Evolutionary conservation across 2,888 invertebrate species (phyloP).

Genomic region (Laothoe populi): DNA sequence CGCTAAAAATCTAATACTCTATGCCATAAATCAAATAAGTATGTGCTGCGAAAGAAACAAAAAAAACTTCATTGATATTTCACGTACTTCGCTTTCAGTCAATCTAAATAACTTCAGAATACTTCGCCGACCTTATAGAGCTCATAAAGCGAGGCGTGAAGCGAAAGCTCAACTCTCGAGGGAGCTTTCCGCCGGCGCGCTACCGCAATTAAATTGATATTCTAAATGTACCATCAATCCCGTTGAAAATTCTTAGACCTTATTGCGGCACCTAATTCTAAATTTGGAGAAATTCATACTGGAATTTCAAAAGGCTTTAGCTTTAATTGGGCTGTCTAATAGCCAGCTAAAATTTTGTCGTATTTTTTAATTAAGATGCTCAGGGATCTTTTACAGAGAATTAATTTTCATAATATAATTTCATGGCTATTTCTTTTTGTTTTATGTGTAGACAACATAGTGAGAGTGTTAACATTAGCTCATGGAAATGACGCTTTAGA

Average conservation of each 20-base stretch:
- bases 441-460: too few species aligned
- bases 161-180: slow-evolving; percentile 19
- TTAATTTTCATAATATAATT: too few species aligned
- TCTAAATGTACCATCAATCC: slow-evolving; percentile 41
- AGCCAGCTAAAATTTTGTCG: not conserved
- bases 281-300: slow-evolving; percentile 24
- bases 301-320: not conserved
- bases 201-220: slow-evolving; percentile 38
- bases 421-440: too few species aligned
- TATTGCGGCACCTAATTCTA: slow-evolving; percentile 39
- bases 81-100: not conserved
- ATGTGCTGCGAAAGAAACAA: not conserved
- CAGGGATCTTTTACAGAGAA: too few species aligned
- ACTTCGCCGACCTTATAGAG: slow-evolving; percentile 10
- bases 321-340: not conserved
- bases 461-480: too few species aligned
- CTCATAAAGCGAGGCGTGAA: slow-evolving; percentile 17
- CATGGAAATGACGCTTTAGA: too few species aligned
- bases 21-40: not conserved
- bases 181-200: slow-evolving; percentile 20
- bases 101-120: slow-evolving; percentile 13
- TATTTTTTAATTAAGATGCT: not conserved
- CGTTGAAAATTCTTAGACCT: slow-evolving; percentile 35
- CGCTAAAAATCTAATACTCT: too few species aligned
- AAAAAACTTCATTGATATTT: not conserved